Base-by-base conservation (phyloP, 2,113 vertebrate genomes). In the Scartelaos histophorus region DNA sequence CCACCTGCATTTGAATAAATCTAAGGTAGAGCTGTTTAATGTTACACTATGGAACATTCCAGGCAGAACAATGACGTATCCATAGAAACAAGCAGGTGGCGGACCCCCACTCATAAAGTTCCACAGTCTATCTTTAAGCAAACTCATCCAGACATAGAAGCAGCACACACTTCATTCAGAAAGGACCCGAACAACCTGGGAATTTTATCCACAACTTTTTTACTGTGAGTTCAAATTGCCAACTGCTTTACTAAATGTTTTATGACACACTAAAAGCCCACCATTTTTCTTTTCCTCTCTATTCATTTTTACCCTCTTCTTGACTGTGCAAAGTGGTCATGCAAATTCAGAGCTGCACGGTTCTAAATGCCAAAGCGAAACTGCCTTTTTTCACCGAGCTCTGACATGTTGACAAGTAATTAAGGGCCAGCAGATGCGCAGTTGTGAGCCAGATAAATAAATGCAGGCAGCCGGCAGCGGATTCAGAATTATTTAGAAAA, bases 351-450 rank as follows among this genome's bases (percentile, higher is more conserved):
- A 58, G 71, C 80, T 61, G 74, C 46, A 19, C 54, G 12, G 66
- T 78, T 70, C 70, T 69, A 83, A 83, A 76, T 49, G 71, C 79
- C 71, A 57, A 21, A 62, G 67, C 58, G 22, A 80, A 75, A 73
- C 49, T 35, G 16, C 6, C 25, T 62, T 60, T 60, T 29, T 60
- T 60, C 24, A 29, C 46, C 49, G 7, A 43, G 71, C 57, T 65
- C 67, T 81, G 69, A 58, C 62, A 58, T 64, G 74, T 87, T 83
- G 74, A 83, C 79, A 81, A 81, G 76, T 80, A 89, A 89, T 90
- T 83, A 82, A 61, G 76, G 60, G 67, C 79, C 66, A 74, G 78
- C 69, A 76, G 76, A 73, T 73, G 34, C 43, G 38, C 65, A 87
- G 71, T 53, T 56, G 62, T 70, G 68, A 15, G 62, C 58, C 78